Conservation (phyloP, 2,888 invertebrate genomes). For the Tethea ocularis region DNA sequence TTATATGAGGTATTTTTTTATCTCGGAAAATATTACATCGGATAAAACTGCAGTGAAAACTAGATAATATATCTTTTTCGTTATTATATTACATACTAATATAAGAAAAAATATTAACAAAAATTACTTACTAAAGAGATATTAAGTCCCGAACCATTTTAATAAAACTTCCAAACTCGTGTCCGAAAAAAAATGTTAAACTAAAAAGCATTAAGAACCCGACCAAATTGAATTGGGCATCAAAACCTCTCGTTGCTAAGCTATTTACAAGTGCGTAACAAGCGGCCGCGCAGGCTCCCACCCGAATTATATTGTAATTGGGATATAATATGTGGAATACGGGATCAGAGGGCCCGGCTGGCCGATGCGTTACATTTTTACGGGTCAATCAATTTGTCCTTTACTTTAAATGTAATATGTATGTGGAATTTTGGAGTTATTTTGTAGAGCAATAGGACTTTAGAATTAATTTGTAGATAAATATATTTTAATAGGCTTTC, state of each 20-base stretch:
- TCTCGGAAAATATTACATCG: too few relatives aligned
- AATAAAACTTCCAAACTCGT: constrained; percentile 58
- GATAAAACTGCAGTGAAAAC: too few relatives aligned
- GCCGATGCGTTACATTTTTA: constrained; percentile 46
- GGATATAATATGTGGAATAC: constrained; percentile 70
- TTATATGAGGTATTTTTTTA: too few relatives aligned
- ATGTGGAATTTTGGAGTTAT: not conserved
- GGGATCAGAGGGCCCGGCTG: constrained; percentile 53
- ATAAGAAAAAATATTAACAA: too few relatives aligned
- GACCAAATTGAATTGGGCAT: constrained; percentile 69
- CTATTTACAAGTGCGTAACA: constrained; percentile 74
- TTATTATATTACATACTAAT: too few relatives aligned
- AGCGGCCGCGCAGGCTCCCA: constrained; percentile 57
- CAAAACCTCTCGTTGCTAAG: constrained; percentile 70
- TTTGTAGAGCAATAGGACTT: not conserved
- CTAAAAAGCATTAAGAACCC: constrained; percentile 70
- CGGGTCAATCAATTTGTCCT: constrained; percentile 50
- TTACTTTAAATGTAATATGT: constrained; percentile 11
- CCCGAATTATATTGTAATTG: constrained; percentile 75
- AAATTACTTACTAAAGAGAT: not conserved
- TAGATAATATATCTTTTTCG: too few relatives aligned
- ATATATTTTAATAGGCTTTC: not conserved
- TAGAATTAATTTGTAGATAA: not conserved
- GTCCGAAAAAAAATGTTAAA: constrained; percentile 54
- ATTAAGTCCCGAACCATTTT: constrained; percentile 35